phyloP scores from a whole-genome alignment of 2,888 invertebrate species.

The Tigriopus californicus region DNA sequence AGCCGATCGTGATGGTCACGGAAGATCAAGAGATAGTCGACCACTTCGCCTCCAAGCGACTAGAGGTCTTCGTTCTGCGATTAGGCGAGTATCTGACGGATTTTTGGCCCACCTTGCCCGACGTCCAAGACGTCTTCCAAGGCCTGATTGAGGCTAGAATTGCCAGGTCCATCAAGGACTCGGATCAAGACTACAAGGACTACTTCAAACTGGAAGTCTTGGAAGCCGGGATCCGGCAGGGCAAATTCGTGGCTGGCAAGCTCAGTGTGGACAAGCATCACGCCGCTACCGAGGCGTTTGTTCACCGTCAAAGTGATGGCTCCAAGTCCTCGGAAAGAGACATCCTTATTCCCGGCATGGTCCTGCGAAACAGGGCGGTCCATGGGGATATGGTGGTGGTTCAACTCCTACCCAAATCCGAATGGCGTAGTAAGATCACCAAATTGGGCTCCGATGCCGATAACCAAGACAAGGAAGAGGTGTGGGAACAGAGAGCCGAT shows the following conservation, averaged over 20 bases:
- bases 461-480: background rate
- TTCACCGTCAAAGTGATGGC: slow-evolving; percentile 15
- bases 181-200: slow-evolving; percentile 21
- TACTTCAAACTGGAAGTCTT: slow-evolving; percentile 24
- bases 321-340: slow-evolving; percentile 21
- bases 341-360: slow-evolving; percentile 24
- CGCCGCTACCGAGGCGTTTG: slow-evolving; percentile 25
- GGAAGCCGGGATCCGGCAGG: slow-evolving; percentile 24
- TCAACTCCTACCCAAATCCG: slow-evolving; percentile 21
- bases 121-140: slow-evolving; percentile 22
- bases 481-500: slow-evolving; percentile 1
- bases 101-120: slow-evolving; percentile 23
- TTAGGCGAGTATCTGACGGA: slow-evolving; percentile 23
- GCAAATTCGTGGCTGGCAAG: slow-evolving; percentile 23
- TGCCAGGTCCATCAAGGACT: slow-evolving; percentile 19
- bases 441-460: slow-evolving; percentile 10
- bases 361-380: slow-evolving; percentile 27
- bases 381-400: slow-evolving; percentile 28
- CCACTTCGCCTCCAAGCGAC: slow-evolving; percentile 18
- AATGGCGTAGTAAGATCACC: slow-evolving; percentile 23
- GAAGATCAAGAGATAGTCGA: slow-evolving; percentile 22
- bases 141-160: slow-evolving; percentile 21
- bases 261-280: slow-evolving; percentile 26
- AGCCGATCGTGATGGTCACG: slow-evolving; percentile 26
- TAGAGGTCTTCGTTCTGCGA: slow-evolving; percentile 23